phyloP scores from a whole-genome alignment of 2,888 invertebrate species.

The Chalcosyrphus nemorum region DNA sequence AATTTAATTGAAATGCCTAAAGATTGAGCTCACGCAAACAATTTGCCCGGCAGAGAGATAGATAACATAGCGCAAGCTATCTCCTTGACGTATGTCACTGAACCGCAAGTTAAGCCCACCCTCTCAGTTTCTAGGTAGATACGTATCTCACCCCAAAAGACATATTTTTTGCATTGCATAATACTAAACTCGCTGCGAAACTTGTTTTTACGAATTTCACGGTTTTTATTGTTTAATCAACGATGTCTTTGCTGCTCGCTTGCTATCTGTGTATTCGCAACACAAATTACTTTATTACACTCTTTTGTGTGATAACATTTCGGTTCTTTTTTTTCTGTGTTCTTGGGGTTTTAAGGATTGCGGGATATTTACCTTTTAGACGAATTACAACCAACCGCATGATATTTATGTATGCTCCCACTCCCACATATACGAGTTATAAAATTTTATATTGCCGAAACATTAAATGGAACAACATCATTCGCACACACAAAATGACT shows the following conservation, averaged over 20 bases:
- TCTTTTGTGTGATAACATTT: not conserved
- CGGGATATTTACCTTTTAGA: constrained; percentile 3
- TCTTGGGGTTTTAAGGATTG: not conserved
- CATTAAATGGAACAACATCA: not conserved
- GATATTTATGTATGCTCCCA: constrained; percentile 1
- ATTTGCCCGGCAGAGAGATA: not conserved
- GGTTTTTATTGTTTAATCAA: constrained; percentile 32
- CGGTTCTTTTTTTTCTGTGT: not conserved
- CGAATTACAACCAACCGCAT: not conserved
- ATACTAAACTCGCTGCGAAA: not conserved
- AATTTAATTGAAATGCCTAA: not conserved
- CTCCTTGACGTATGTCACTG: constrained; percentile 22
- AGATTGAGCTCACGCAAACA: constrained; percentile 4
- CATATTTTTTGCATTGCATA: not conserved
- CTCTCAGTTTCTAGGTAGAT: not conserved
- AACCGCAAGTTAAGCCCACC: not conserved
- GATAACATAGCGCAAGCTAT: not conserved
- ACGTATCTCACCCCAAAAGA: not conserved
- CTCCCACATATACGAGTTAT: not conserved
- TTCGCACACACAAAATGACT: not conserved
- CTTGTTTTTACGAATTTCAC: not conserved
- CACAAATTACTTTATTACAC: constrained; percentile 21
- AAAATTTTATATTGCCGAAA: not conserved
- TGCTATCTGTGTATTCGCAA: not conserved
- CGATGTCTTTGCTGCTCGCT: constrained; percentile 13